Evolutionary conservation across 53 echinoderm and acorn worm genomes (phyloP).

Genomic region (Holothuria scabra): DNA sequence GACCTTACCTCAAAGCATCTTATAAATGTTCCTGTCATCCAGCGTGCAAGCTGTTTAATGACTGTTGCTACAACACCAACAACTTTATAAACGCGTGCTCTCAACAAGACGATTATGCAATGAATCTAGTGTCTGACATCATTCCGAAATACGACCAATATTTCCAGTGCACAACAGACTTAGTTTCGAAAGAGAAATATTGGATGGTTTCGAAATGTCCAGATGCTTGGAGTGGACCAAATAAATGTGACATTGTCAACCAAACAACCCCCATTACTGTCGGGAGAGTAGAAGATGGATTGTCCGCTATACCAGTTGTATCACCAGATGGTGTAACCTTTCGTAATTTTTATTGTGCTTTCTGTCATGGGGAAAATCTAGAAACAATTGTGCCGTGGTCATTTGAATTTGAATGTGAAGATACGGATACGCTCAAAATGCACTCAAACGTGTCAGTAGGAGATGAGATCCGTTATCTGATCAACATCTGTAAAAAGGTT

Average conservation of each 20-base stretch:
- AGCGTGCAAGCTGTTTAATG: constrained; percentile 15
- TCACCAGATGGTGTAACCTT: constrained; percentile 14
- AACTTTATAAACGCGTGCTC: not conserved
- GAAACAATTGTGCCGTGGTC: not conserved
- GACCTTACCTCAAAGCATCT: not conserved
- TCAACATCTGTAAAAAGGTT: not conserved
- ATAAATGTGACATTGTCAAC: constrained; percentile 14
- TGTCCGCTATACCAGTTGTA: constrained; percentile 16
- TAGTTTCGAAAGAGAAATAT: constrained; percentile 7
- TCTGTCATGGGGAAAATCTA: constrained; percentile 24
- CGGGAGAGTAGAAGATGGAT: constrained; percentile 26
- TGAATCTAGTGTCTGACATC: not conserved
- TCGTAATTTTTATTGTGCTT: constrained; percentile 22
- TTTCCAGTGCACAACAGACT: constrained; percentile 19
- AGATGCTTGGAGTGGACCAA: not conserved
- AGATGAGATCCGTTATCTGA: constrained; percentile 3
- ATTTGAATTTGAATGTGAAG: not conserved
- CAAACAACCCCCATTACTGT: not conserved
- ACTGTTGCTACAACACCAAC: constrained; percentile 12
- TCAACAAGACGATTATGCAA: not conserved
- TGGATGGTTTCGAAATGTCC: constrained; percentile 41
- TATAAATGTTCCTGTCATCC: constrained; percentile 20
- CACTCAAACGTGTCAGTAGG: too few species aligned
- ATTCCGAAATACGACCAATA: not conserved
- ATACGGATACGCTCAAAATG: not conserved